Evolutionary conservation across 2,888 invertebrate species (phyloP), one percentile per base, ranked within the genome.

Genomic region (Megalurothrips usitatus): DNA sequence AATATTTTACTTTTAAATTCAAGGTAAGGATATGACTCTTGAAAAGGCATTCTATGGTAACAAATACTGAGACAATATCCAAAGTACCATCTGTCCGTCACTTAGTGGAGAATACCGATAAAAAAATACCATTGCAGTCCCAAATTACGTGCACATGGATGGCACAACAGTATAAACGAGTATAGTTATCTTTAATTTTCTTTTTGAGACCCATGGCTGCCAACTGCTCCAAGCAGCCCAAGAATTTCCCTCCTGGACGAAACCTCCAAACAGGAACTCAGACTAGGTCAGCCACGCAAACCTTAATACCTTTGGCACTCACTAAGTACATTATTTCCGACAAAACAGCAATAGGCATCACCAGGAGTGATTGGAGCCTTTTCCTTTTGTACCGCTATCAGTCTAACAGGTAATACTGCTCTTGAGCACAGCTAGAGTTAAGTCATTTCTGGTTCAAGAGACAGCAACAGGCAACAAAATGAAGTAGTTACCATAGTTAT

Each of bases 251-350:
- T 75, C 68, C 68, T 75, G 26, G 68, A 75, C 26, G 12, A 75
- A 75, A 75, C 26, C 68, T 26, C 26, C 26, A 26, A 75, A 75
- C 68, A 75, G 68, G 68, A 75, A 75, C 68, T 75, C 68, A 12
- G 68, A 75, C 68, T 75, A 75, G 68, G 68, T 26, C 68, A 75
- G 68, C 68, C 68, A 75, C 68, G 68, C 68, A 75, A 75, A 75
- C 68, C 68, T 75, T 75, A 75, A 75, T 75, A 26, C 68, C 68
- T 75, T 75, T 75, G 68, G 68, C 68, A 75, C 68, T 75, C 68
- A 75, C 68, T 75, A 75, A 75, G 68, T 75, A 75, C 68, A 75
- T 75, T 75, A 75, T 75, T 75, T 75, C 68, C 68, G 68, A 75
- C 68, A 75, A 75, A 75, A 75, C 68, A 75, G 68, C 68, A 75